Percentiles rank a stretch among this genome's conserved stretches.
phyloP scores from a whole-genome alignment of 2,888 invertebrate species.

The Ectemnius lituratus region DNA sequence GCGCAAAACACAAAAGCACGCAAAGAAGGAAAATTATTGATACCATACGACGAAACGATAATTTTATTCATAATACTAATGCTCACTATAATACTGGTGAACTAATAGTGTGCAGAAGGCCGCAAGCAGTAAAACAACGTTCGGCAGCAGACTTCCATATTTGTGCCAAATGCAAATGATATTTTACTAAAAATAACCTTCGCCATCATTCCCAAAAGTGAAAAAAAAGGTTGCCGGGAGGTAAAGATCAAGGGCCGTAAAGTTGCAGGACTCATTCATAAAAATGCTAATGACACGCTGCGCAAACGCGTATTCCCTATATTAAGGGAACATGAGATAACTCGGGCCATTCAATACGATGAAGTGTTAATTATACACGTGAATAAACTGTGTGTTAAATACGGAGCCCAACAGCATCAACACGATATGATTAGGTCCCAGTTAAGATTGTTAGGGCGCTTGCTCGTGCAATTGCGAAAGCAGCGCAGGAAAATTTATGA shows the following conservation, averaged over 20 bases:
- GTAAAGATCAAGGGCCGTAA: conserved; percentile 13
- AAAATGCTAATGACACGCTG: conserved; percentile 2
- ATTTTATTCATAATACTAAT: no score
- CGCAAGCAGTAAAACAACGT: no score
- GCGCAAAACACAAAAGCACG: no score
- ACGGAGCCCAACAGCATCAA: conserved; percentile 8
- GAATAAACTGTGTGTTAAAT: conserved; percentile 21
- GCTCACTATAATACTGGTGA: no score
- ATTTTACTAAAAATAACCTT: conserved; percentile 17
- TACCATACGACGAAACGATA: no score
- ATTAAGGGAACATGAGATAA: conserved; percentile 18
- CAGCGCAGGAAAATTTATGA: no score
- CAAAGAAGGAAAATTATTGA: no score
- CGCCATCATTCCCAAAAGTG: conserved; percentile 21
- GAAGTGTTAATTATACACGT: conserved; percentile 21
- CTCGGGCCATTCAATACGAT: conserved; percentile 23
- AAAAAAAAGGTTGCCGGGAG: neutral
- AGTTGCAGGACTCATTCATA: conserved; percentile 19
- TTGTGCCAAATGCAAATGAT: conserved; percentile 6
- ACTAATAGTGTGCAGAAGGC: no score
- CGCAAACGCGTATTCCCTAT: conserved; percentile 24
- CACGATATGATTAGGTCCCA: conserved; percentile 22
- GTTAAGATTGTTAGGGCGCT: conserved; percentile 16
- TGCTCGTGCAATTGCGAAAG: neutral
- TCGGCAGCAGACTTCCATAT: no score